Base-by-base conservation (phyloP, 2,797 vertebrate genomes). In the Crenichthys baileyi region DNA sequence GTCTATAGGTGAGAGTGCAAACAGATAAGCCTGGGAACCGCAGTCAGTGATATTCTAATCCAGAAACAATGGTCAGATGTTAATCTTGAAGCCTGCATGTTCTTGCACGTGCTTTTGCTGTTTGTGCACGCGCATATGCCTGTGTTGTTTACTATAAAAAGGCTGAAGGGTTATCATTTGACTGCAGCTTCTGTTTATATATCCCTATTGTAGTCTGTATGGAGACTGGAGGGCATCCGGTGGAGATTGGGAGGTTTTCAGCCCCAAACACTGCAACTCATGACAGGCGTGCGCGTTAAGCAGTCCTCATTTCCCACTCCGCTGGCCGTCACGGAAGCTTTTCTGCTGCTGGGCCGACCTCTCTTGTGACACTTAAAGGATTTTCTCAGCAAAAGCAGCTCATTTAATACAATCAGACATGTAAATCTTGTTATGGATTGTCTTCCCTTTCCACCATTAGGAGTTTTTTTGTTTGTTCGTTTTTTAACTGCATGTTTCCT, bases 301-400 rank as follows among this genome's bases (percentile, higher is more conserved):
- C 88, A 78, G 76, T 79, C 79, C 86, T 84, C 87, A 88, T 92
- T 85, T 89, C 82, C 79, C 86, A 85, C 79, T 89, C 83, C 73
- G 83, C 85, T 90, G 91, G 81, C 79, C 82, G 91, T 91, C 88
- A 90, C 85, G 85, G 78, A 85, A 82, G 85, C 85, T 92, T 84
- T 83, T 63, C 85, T 67, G 85, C 84, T 63, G 80, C 85, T 73
- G 82, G 70, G 80, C 85, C 85, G 79, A 87, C 83, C n/a, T 91
- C 89, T 89, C 83, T 77, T 79, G 83, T 90, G 90, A 87, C 87
- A 87, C 89, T 81, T 87, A 89, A 77, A 83, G 88, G 82, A 83
- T 86, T 87, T 79, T 83, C 87, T 89, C 88, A 73, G 65, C 85
- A 71, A 89, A 83, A 76, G 86, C 76, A 89, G 87, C 90, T 87